phyloP scores from a whole-genome alignment of 2,797 vertebrate species.

The Paguma larvata region DNA sequence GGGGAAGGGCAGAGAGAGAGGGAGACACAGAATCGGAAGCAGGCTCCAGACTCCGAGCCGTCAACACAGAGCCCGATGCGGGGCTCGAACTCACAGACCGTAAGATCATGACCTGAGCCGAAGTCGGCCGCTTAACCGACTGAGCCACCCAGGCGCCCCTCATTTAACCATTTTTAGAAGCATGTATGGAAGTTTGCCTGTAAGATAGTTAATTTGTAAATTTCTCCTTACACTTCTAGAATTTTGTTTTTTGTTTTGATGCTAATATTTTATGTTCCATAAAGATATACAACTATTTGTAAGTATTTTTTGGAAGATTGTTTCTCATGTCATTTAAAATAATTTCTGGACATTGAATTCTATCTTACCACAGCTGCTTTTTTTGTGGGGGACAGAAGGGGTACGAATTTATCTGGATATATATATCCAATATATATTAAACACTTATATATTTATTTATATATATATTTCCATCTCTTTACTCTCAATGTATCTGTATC shows the following conservation, averaged over 20 bases:
- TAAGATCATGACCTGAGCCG: too few relatives aligned
- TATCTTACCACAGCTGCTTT: neutral
- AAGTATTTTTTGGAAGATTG: neutral
- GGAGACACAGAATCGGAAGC: too few relatives aligned
- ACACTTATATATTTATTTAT: neutral
- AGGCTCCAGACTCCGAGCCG: too few relatives aligned
- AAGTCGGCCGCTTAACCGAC: too few relatives aligned
- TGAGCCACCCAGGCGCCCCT: too few relatives aligned
- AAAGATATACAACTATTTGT: neutral
- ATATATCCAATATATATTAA: neutral
- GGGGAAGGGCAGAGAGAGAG: too few relatives aligned
- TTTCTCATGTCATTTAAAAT: neutral
- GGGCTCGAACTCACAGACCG: too few relatives aligned
- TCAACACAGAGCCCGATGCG: too few relatives aligned
- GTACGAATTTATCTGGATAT: neutral
- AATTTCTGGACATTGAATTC: neutral
- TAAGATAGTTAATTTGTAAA: constrained; percentile 2
- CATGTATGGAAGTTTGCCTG: neutral
- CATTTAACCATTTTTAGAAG: neutral
- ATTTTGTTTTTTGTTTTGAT: neutral
- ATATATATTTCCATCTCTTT: neutral
- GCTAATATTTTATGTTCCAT: neutral
- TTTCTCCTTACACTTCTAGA: neutral
- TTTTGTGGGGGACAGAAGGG: neutral
- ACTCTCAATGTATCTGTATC: neutral